Conservation (phyloP, 2,797 vertebrate genomes). For the Graptemys geographica region DNA sequence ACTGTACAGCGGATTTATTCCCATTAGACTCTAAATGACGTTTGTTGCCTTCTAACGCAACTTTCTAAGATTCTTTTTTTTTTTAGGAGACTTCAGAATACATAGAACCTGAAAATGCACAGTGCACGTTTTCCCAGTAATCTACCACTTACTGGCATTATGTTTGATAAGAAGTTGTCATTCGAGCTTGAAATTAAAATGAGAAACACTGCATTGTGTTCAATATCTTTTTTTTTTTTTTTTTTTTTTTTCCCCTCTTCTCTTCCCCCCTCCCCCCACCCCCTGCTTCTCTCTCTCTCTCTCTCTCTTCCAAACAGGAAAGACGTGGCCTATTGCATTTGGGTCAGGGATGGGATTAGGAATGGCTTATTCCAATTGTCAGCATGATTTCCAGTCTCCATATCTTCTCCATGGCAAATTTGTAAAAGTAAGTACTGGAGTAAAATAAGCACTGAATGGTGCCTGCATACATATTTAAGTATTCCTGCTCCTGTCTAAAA, state of each 20-base stretch:
- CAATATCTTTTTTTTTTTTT: not conserved
- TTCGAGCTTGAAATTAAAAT: not conserved
- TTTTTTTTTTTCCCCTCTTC: too few relatives aligned
- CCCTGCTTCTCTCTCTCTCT: not conserved
- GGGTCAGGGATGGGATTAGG: slow-evolving; percentile 91
- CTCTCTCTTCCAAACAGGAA: slow-evolving; percentile 79
- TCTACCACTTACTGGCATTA: not conserved
- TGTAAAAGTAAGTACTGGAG: slow-evolving; percentile 86
- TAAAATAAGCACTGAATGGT: too few relatives aligned
- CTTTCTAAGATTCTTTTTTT: not conserved
- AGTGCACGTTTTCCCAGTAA: not conserved
- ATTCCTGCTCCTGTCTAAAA: not conserved
- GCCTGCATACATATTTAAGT: too few relatives aligned
- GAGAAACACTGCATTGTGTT: too few relatives aligned
- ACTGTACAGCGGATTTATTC: not conserved
- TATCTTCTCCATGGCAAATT: slow-evolving; percentile 90
- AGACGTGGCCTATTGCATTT: slow-evolving; percentile 90
- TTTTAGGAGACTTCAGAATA: not conserved
- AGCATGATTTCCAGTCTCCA: slow-evolving; percentile 90
- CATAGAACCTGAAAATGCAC: not conserved
- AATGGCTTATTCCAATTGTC: slow-evolving; percentile 95
- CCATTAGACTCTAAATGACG: not conserved
- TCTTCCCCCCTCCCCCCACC: not conserved
- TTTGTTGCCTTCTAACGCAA: not conserved
- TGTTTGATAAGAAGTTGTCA: not conserved